A percentile compares a stretch with the other conserved stretches of the same genome.
Conservation (phyloP, 2,888 invertebrate genomes). For the Spisula solida region DNA sequence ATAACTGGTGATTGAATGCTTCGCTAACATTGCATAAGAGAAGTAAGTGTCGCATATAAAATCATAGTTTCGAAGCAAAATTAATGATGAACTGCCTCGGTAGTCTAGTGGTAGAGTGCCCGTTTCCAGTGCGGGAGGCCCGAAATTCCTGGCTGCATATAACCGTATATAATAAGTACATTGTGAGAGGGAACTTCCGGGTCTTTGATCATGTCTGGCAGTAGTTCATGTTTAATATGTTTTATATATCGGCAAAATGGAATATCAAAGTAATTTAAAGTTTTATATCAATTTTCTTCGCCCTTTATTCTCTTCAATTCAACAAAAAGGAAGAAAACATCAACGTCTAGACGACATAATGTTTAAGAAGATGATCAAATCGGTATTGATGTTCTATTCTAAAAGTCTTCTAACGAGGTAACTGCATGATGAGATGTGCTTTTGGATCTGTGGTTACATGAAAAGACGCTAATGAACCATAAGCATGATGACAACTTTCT, state of each 20-base stretch:
- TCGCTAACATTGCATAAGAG: too few species aligned
- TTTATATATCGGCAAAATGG: background rate
- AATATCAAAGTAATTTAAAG: background rate
- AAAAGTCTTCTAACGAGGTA: background rate
- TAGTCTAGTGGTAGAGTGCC: too few species aligned
- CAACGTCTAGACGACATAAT: slow-evolving; percentile 3
- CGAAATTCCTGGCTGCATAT: too few species aligned
- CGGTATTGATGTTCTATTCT: background rate
- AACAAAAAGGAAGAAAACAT: background rate
- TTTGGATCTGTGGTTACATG: background rate
- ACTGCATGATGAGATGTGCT: background rate
- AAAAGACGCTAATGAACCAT: slow-evolving; percentile 9
- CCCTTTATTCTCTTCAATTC: background rate
- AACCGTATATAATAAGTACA: too few species aligned
- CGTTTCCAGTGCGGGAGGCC: too few species aligned
- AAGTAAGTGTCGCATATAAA: too few species aligned
- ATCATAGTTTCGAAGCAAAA: too few species aligned
- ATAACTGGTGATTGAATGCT: too few species aligned
- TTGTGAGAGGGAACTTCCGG: too few species aligned
- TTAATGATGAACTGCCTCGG: too few species aligned
- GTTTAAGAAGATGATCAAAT: slow-evolving; percentile 4
- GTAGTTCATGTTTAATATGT: background rate
- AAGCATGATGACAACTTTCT: background rate
- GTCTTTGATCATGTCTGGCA: background rate
- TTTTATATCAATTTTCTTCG: background rate